Conservation (phyloP, 2,797 vertebrate genomes). For the Orientallactaga sibirica region DNA sequence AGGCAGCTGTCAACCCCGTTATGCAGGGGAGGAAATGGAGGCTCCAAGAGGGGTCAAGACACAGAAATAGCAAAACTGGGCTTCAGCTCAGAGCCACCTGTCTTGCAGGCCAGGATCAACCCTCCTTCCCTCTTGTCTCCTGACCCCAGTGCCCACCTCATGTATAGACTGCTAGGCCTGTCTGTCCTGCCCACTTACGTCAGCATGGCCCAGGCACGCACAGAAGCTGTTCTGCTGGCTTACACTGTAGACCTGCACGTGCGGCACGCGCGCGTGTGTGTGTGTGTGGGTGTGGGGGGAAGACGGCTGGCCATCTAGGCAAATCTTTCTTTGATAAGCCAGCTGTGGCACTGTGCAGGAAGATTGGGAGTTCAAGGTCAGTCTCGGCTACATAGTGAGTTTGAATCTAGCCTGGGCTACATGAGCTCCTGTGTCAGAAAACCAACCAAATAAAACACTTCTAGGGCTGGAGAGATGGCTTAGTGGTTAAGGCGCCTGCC, state of each 20-base stretch:
- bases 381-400: not conserved
- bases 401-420: not conserved
- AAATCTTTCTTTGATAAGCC: not conserved
- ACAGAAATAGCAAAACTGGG: not conserved
- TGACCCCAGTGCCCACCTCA: fast-evolving
- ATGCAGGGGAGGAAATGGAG: not conserved
- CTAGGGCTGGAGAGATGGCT: no score
- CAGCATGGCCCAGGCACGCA: not conserved
- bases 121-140: not conserved
- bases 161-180: not conserved
- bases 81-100: not conserved
- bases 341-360: not conserved
- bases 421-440: not conserved
- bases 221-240: not conserved
- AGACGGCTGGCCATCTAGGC: not conserved
- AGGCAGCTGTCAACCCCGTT: not conserved
- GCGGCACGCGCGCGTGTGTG: no score
- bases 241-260: not conserved
- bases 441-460: not conserved
- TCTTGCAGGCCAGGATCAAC: not conserved
- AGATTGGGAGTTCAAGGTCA: not conserved
- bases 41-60: not conserved
- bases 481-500: no score
- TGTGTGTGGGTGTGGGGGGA: not conserved
- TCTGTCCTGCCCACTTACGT: not conserved